These are phyloP conservation scores for Achroia grisella DNA, from an alignment of 1,140 invertebrate species.

Conservation along the genomic window DNA sequence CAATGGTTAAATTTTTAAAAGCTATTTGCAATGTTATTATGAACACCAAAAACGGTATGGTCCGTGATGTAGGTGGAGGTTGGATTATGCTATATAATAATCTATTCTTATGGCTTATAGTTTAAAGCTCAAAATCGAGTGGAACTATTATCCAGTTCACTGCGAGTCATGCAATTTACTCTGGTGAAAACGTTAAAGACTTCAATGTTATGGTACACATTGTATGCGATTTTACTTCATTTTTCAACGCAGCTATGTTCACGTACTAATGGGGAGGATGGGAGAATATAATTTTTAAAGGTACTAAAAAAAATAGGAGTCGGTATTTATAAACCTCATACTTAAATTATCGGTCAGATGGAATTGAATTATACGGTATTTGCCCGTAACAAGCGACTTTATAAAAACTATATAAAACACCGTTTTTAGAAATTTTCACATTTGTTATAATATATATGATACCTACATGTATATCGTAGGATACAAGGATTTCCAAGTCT, in stretches of 20 bases:
- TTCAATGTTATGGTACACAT: slow-evolving; percentile 1
- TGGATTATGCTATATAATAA: neutral
- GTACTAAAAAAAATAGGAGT: neutral
- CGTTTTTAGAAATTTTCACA: no score
- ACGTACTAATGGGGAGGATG: neutral
- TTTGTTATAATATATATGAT: no score
- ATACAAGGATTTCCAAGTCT: no score
- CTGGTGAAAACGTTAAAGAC: neutral
- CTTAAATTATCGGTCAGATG: no score
- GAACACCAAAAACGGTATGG: neutral
- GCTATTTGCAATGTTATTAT: slow-evolving; percentile 21
- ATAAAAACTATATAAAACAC: no score
- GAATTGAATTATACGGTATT: no score
- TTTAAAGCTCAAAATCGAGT: neutral
- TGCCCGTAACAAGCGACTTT: no score
- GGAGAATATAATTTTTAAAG: neutral
- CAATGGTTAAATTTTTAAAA: slow-evolving; percentile 11
- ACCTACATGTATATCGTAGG: no score
- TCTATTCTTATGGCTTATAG: neutral
- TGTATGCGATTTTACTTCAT: neutral
- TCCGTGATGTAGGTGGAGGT: neutral
- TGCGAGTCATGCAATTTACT: neutral
- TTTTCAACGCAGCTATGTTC: no score
- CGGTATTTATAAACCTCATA: no score
- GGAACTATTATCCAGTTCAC: neutral